A percentile compares a stretch with the other conserved stretches of the same genome.
Conservation (phyloP, 2,888 invertebrate species). For the Drosophila paramelanica region DNA sequence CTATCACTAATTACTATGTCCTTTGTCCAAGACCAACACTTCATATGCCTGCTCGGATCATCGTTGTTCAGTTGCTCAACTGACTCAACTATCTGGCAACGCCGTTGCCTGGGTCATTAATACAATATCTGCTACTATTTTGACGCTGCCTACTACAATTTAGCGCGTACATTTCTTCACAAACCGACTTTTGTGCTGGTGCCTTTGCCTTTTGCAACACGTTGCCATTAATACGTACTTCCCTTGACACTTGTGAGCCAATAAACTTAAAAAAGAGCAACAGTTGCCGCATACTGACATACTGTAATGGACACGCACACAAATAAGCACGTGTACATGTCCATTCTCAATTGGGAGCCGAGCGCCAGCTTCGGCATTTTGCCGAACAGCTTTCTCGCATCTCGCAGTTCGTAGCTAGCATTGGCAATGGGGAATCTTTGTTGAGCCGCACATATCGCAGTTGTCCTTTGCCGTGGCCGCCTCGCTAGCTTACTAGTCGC, state of each 20-base stretch:
- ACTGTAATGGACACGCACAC: conserved; percentile 31
- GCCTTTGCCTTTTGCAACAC: conserved; percentile 66
- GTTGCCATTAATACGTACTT: conserved; percentile 78
- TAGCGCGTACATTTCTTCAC: conserved; percentile 8
- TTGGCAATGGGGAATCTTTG: conserved; percentile 17
- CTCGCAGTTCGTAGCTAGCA: conserved; percentile 10
- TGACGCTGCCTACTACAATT: conserved; percentile 59
- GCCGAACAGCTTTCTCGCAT: conserved; percentile 28
- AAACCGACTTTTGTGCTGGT: conserved; percentile 21
- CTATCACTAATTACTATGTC: too few species aligned
- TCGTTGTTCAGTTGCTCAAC: too few species aligned
- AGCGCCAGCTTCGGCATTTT: conserved; percentile 20
- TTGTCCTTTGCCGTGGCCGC: conserved; percentile 77
- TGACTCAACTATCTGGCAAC: conserved; percentile 43
- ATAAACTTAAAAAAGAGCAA: conserved; percentile 83
- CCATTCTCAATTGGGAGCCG: conserved; percentile 39
- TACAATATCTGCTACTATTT: conserved; percentile 47
- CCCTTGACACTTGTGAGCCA: conserved; percentile 80
- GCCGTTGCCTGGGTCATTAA: conserved; percentile 34
- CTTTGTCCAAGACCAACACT: too few species aligned
- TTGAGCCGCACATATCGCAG: conserved; percentile 75
- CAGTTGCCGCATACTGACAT: conserved; percentile 76
- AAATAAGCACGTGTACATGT: background rate
- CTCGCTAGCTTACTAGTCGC: conserved; percentile 57
- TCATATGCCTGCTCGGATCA: too few species aligned